Evolutionary conservation across 2,113 vertebrate genomes (phyloP), one percentile per base, ranked within the genome.

Genomic region (Petrocephalus zakoni): DNA sequence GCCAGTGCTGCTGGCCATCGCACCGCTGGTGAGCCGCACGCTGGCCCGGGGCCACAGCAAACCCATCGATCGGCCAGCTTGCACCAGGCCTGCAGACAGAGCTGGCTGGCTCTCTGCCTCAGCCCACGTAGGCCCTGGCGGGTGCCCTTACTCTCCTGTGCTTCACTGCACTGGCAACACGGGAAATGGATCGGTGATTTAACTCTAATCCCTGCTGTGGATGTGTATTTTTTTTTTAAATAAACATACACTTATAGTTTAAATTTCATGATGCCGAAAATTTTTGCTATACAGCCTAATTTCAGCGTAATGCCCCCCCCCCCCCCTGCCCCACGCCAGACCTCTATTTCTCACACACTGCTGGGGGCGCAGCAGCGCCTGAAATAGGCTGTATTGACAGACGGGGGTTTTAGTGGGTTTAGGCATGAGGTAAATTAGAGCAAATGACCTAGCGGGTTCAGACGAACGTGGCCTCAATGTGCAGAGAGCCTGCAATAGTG

Each of bases 341-440:
- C 47, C 17, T 84, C 47, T 46, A 84, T 84, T 51, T 84, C 81
- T 46, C 81, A 84, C 42, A 51, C 47, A 51, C 81, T 84, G 47
- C 81, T 51, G 81, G 47, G 81, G 47, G 42, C 47, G 22, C 81
- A 84, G 42, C 22, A 84, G 81, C 11, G 81, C 81, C 47, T 84
- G 21, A 49, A 84, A 84, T 49, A 84, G 81, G 81, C 19, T 84
- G n/a, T 84, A 84, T 84, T 84, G 81, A 84, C 47, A 49, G 81
- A 84, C 81, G 11, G 81, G 42, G 72, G 42, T 84, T 84, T 84
- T 84, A 51, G 47, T 84, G 81, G 21, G 81, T 78, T 84, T 84
- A 51, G 42, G 81, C 21, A 84, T 49, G 81, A 84, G 47, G 42
- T 10, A 47, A 84, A 84, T 84, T 84, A 84, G 81, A n/a, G 19